These are phyloP conservation scores for Teleiodes luculella DNA, from an alignment of 2,888 invertebrate genomes.

Conservation along the genomic window DNA sequence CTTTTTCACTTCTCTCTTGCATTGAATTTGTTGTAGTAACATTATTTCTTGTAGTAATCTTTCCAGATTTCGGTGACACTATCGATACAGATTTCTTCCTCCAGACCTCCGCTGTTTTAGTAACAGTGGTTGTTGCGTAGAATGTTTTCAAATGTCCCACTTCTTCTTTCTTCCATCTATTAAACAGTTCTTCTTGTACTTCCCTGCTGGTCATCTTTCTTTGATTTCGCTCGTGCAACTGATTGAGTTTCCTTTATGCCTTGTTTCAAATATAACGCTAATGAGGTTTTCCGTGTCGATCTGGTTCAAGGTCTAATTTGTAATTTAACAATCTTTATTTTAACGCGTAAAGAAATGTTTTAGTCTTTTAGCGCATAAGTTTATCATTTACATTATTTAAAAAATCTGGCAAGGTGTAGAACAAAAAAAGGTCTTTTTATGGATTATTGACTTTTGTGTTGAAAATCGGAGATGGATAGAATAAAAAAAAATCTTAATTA, in stretches of 20 bases:
- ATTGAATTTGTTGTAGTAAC: constrained; percentile 22
- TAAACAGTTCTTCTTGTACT: constrained; percentile 44
- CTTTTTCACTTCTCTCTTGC: constrained; percentile 23
- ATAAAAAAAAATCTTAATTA: too few species aligned
- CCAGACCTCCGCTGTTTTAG: constrained; percentile 45
- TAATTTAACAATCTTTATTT: not conserved
- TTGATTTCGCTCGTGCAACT: constrained; percentile 14
- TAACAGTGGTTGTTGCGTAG: constrained; percentile 37
- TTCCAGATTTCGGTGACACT: constrained; percentile 59
- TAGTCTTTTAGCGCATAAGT: too few species aligned
- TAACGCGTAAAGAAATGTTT: too few species aligned
- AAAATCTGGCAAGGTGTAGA: too few species aligned
- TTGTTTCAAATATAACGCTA: not conserved
- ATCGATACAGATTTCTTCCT: constrained; percentile 58
- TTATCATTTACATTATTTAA: too few species aligned
- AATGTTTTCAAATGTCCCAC: constrained; percentile 46
- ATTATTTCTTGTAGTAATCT: constrained; percentile 35
- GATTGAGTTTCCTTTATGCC: constrained; percentile 17
- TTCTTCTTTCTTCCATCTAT: constrained; percentile 52
- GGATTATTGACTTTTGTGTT: too few species aligned
- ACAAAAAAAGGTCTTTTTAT: too few species aligned
- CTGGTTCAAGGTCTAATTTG: constrained; percentile 16
- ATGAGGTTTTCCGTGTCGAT: constrained; percentile 8
- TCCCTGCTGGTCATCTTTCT: constrained; percentile 47
- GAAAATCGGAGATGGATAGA: too few species aligned